phyloP scores from a whole-genome alignment of 2,888 invertebrate species.

The Eucera pruinosa region DNA sequence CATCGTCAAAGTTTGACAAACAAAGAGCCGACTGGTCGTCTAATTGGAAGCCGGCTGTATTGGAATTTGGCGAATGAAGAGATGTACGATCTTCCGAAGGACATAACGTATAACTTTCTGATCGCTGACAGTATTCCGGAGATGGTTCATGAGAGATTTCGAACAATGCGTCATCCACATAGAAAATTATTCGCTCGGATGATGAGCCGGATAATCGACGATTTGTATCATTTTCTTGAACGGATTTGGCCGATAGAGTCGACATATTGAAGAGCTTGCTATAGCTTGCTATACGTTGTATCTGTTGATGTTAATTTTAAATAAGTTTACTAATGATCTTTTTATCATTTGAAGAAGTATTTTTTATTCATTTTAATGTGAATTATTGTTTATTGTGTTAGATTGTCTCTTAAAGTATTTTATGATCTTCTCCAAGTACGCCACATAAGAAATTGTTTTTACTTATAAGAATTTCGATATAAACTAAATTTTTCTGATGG shows the following conservation, averaged over 20 bases:
- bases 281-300: background rate
- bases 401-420: too few species aligned
- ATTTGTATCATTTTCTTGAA: constrained; percentile 18
- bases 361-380: too few species aligned
- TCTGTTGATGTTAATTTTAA: background rate
- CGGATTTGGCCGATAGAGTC: constrained; percentile 12
- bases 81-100: constrained; percentile 55
- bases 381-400: too few species aligned
- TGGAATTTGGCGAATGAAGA: constrained; percentile 35
- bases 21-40: constrained; percentile 61
- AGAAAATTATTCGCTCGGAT: constrained; percentile 77
- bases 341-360: too few species aligned
- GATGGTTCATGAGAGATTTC: constrained; percentile 56
- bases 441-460: too few species aligned
- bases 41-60: constrained; percentile 34
- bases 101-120: constrained; percentile 38
- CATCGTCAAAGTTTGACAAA: constrained; percentile 54
- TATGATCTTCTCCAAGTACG: too few species aligned
- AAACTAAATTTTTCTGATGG: too few species aligned
- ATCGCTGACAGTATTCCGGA: constrained; percentile 43
- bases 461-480: too few species aligned
- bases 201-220: constrained; percentile 67
- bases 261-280: background rate
- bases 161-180: constrained; percentile 73
- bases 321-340: background rate